A percentile compares a stretch with the other conserved stretches of the same genome.
phyloP scores from a whole-genome alignment of 2,113 vertebrate species.

The Hippoglossus stenolepis region DNA sequence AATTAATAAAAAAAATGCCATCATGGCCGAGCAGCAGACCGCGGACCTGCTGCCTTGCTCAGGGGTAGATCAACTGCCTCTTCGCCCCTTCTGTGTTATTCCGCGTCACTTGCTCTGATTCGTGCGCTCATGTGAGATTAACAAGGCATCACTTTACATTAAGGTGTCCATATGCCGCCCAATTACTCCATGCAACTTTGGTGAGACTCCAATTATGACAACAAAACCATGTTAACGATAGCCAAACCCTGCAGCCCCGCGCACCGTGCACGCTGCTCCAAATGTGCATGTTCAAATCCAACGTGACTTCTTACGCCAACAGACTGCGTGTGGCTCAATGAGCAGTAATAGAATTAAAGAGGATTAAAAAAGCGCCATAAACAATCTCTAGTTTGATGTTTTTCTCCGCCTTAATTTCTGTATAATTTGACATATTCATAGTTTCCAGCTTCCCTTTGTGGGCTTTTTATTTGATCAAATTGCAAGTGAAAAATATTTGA shows the following conservation, averaged over 20 bases:
- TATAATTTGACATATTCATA: neutral
- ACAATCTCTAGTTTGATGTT: neutral
- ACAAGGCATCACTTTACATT: constrained; percentile 77
- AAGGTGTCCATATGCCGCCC: constrained; percentile 77
- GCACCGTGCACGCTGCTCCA: neutral
- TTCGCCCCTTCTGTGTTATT: constrained; percentile 59
- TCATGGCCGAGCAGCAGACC: constrained; percentile 69
- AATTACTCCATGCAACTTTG: constrained; percentile 75
- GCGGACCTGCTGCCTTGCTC: constrained; percentile 76
- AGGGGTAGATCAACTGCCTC: constrained; percentile 72
- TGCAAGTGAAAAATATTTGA: neutral
- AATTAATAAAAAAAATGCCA: constrained; percentile 69
- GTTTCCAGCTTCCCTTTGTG: no score
- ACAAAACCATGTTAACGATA: constrained; percentile 67
- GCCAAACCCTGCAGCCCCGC: constrained; percentile 32
- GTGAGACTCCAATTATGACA: constrained; percentile 70
- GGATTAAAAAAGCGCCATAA: neutral
- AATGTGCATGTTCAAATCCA: constrained; percentile 24
- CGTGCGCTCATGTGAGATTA: constrained; percentile 75
- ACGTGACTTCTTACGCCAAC: constrained; percentile 20
- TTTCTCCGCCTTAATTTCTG: neutral
- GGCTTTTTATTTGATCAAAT: neutral
- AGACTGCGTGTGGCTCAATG: neutral
- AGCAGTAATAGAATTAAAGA: neutral
- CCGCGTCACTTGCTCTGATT: constrained; percentile 80